Percentiles rank a stretch among this genome's conserved stretches.
Evolutionary conservation across 2,888 invertebrate genomes (phyloP).

Genomic region (Drosophila buzzatii): DNA sequence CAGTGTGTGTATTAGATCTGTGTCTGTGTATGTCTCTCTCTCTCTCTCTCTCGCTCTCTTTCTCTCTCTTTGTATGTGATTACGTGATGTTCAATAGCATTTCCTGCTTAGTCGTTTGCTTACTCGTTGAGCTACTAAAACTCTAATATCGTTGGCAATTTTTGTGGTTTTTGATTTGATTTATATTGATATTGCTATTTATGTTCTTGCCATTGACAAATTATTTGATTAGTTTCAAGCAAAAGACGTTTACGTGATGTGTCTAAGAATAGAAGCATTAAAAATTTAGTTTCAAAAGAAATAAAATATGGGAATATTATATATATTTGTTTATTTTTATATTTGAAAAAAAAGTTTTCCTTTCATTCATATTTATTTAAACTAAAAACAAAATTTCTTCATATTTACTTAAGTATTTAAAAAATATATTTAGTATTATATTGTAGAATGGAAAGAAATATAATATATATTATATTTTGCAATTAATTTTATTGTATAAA

Average conservation of each 20-base stretch:
- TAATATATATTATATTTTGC: too few relatives aligned
- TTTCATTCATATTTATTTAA: too few relatives aligned
- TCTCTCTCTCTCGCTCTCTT: too few relatives aligned
- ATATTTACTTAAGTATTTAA: too few relatives aligned
- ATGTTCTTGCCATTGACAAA: conserved; percentile 50
- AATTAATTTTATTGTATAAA: too few relatives aligned
- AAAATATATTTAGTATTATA: too few relatives aligned
- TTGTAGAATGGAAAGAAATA: too few relatives aligned
- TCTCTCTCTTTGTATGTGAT: conserved; percentile 31
- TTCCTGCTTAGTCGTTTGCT: conserved; percentile 67
- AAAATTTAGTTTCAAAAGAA: background rate
- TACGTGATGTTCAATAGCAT: conserved; percentile 74
- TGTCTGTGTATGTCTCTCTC: conserved; percentile 1
- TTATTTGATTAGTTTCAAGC: conserved; percentile 51
- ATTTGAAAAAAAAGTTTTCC: too few relatives aligned
- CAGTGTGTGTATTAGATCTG: conserved; percentile 27
- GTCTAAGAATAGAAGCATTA: background rate
- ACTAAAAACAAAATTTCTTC: too few relatives aligned
- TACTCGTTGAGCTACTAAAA: conserved; percentile 44
- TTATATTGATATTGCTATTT: conserved; percentile 71
- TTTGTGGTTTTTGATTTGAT: conserved; percentile 59
- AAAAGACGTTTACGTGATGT: conserved; percentile 14
- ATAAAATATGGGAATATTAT: background rate
- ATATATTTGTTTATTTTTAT: too few relatives aligned
- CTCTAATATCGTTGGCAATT: conserved; percentile 42